Percentiles rank a stretch among this genome's conserved stretches.
These are phyloP conservation scores for Todiramphus saurophagus DNA, from an alignment of 2,113 vertebrate species.

Conservation along the genomic window DNA sequence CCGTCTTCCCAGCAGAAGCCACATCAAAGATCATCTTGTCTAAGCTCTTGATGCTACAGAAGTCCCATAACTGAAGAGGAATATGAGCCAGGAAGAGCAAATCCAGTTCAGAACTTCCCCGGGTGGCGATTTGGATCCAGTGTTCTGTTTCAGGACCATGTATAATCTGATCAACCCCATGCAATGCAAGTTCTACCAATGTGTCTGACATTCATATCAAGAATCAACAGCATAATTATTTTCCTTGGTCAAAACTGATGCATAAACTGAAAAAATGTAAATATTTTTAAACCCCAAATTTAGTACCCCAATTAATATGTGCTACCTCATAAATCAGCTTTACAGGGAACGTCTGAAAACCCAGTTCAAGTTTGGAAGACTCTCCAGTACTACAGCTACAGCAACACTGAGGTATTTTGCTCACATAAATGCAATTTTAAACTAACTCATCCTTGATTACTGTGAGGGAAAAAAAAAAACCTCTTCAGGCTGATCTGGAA, in stretches of 20 bases:
- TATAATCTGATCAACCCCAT: constrained; percentile 36
- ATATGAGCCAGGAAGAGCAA: constrained; percentile 58
- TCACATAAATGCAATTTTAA: not conserved
- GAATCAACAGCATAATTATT: not conserved
- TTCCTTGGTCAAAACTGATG: not conserved
- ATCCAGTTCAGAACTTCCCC: constrained; percentile 58
- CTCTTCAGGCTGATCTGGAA: not conserved
- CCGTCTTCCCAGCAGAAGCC: constrained; percentile 34
- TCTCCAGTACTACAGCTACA: not conserved
- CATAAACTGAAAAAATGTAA: not conserved
- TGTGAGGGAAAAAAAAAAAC: not conserved
- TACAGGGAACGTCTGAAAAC: not conserved
- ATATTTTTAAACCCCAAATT: not conserved
- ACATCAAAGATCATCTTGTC: constrained; percentile 26
- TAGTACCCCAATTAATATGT: not conserved
- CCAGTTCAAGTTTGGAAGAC: not conserved
- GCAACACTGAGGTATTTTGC: not conserved
- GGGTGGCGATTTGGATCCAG: constrained; percentile 27
- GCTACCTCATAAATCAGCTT: not conserved
- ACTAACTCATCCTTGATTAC: not conserved
- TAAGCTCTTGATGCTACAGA: constrained; percentile 36
- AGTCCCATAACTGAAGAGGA: constrained; percentile 54
- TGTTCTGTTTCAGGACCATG: constrained; percentile 42
- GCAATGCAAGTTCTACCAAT: not conserved
- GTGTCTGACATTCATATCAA: not conserved